These are phyloP conservation scores for Campaea margaritaria DNA, from an alignment of 2,888 invertebrate species.

Conservation along the genomic window DNA sequence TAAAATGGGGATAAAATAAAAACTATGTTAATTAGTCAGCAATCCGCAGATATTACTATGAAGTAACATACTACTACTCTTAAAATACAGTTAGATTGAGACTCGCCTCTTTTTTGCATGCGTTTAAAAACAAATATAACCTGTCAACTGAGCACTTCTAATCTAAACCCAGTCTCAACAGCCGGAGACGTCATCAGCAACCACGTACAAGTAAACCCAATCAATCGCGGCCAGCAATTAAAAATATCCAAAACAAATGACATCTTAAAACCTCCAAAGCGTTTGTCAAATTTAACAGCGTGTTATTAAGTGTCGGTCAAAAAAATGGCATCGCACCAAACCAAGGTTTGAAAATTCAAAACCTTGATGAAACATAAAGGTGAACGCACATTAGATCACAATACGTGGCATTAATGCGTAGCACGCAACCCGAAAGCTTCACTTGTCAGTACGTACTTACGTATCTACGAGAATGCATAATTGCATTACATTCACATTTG, in stretches of 20 bases:
- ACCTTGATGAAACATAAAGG: conserved; percentile 53
- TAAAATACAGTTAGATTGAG: too few species aligned
- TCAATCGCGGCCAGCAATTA: conserved; percentile 41
- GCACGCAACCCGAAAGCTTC: too few species aligned
- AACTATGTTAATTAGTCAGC: too few species aligned
- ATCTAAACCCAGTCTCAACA: conserved; percentile 9
- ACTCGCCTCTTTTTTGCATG: too few species aligned
- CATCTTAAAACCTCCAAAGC: conserved; percentile 63
- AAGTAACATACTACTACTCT: too few species aligned
- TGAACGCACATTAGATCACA: background rate
- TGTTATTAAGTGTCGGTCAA: conserved; percentile 57
- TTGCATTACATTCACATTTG: too few species aligned
- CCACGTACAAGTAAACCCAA: conserved; percentile 27
- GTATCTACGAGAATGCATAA: too few species aligned
- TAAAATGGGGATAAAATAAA: too few species aligned
- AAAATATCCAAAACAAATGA: conserved; percentile 50
- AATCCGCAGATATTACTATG: too few species aligned
- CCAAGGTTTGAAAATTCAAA: conserved; percentile 31
- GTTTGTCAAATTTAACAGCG: conserved; percentile 63
- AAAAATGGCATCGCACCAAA: conserved; percentile 52
- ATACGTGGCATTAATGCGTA: background rate
- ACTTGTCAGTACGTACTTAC: too few species aligned
- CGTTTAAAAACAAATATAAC: background rate
- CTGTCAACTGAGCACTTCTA: conserved; percentile 1
- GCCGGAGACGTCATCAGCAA: conserved; percentile 21